Evolutionary conservation across 2,113 vertebrate genomes (phyloP).

Genomic region (Scomber scombrus): DNA sequence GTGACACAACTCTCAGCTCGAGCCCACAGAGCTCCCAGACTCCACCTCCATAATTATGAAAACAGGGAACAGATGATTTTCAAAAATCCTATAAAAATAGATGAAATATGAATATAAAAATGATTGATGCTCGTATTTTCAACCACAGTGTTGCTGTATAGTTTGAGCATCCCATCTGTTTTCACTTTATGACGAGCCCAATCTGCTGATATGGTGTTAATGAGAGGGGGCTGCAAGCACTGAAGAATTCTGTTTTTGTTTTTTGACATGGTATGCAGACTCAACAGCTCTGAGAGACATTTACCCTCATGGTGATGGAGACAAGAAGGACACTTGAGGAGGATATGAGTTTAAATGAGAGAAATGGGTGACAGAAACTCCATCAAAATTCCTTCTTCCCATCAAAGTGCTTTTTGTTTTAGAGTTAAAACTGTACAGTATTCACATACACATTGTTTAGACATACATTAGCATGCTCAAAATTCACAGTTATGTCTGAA

Average conservation of each 20-base stretch:
- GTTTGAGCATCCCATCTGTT: constrained; percentile 10
- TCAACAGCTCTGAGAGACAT: constrained; percentile 20
- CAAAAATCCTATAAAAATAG: constrained; percentile 41
- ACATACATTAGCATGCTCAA: constrained; percentile 76
- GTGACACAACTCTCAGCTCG: constrained; percentile 1
- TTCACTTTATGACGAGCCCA: neutral
- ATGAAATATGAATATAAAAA: constrained; percentile 39
- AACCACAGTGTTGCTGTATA: neutral
- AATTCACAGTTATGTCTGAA: constrained; percentile 70
- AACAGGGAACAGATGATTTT: constrained; percentile 29
- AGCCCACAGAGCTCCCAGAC: constrained; percentile 32
- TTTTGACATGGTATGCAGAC: constrained; percentile 24
- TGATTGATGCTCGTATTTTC: neutral
- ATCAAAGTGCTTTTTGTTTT: constrained; percentile 79
- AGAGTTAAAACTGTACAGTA: constrained; percentile 68
- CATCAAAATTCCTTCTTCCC: constrained; percentile 52
- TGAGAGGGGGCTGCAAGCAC: constrained; percentile 5
- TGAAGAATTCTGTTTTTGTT: neutral
- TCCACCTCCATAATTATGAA: constrained; percentile 25
- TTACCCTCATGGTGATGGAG: constrained; percentile 32
- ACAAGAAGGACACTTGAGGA: constrained; percentile 77
- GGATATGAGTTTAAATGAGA: constrained; percentile 56
- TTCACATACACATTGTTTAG: constrained; percentile 58
- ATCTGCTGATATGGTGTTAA: constrained; percentile 21
- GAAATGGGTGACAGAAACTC: constrained; percentile 50